Conservation (phyloP, 2,113 vertebrate genomes). For the Larimichthys polyactis region DNA sequence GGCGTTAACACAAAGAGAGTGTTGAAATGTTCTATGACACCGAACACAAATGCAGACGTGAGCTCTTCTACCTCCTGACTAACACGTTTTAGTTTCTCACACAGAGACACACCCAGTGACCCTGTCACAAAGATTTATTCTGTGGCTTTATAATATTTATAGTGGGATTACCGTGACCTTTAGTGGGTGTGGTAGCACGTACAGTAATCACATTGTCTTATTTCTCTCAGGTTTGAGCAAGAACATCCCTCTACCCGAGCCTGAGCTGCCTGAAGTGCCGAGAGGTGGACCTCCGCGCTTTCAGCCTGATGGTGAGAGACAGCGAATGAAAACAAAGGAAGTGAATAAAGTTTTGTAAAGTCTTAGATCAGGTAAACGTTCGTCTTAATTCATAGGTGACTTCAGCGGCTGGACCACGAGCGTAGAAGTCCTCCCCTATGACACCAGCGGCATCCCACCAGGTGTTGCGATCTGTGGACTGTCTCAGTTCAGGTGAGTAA, state of each 20-base stretch:
- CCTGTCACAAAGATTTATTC: neutral
- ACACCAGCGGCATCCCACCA: constrained; percentile 73
- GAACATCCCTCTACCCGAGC: constrained; percentile 74
- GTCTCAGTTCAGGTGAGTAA: constrained; percentile 75
- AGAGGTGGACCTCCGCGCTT: constrained; percentile 65
- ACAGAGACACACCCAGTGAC: constrained; percentile 28
- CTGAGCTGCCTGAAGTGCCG: constrained; percentile 49
- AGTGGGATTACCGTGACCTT: constrained; percentile 6
- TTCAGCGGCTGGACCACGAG: constrained; percentile 85
- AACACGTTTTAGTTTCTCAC: neutral
- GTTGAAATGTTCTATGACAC: neutral
- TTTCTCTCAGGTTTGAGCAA: constrained; percentile 69
- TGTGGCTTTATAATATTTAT: constrained; percentile 18
- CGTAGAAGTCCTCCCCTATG: constrained; percentile 76
- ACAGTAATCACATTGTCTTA: constrained; percentile 31
- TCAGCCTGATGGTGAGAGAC: constrained; percentile 74
- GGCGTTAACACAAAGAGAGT: neutral
- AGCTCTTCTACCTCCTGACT: constrained; percentile 1
- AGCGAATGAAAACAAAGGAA: neutral
- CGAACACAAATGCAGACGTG: too few species aligned
- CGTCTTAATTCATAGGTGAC: constrained; percentile 78
- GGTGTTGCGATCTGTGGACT: constrained; percentile 73
- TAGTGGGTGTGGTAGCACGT: constrained; percentile 25
- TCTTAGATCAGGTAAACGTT: neutral
- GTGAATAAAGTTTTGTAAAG: neutral